Conservation (phyloP, 2,113 vertebrate species). For the Megaceryle maxima region DNA sequence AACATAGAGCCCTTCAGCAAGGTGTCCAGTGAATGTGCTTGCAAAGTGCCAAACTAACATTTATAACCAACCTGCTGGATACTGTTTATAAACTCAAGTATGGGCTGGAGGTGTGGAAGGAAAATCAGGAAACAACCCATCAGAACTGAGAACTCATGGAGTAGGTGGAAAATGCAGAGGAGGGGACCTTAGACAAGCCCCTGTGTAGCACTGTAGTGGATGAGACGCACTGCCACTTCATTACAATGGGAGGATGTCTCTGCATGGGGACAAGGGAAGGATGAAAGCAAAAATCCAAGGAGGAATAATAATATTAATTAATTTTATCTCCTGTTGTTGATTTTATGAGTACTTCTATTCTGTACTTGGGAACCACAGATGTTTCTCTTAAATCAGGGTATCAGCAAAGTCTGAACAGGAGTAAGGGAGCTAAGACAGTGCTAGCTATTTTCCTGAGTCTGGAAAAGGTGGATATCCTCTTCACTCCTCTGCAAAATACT, state of each 20-base stretch:
- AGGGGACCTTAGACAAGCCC: not conserved
- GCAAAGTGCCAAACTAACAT: not conserved
- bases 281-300: not conserved
- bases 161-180: not conserved
- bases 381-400: not conserved
- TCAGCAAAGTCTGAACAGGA: not conserved
- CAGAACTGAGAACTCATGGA: not conserved
- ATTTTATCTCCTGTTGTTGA: not conserved
- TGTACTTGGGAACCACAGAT: not conserved
- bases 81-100: not conserved
- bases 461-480: not conserved
- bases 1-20: not conserved
- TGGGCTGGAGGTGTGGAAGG: not conserved
- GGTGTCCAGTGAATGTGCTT: not conserved
- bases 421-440: not conserved
- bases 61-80: not conserved
- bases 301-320: not conserved
- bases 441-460: not conserved
- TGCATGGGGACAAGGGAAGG: not conserved
- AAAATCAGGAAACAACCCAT: not conserved
- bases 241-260: not conserved
- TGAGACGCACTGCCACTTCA: not conserved
- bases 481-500: not conserved
- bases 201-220: not conserved
- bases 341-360: not conserved